Conservation (phyloP, 37 sponge, comb jelly and placozoan genomes). For the Tethya wilhelma region DNA sequence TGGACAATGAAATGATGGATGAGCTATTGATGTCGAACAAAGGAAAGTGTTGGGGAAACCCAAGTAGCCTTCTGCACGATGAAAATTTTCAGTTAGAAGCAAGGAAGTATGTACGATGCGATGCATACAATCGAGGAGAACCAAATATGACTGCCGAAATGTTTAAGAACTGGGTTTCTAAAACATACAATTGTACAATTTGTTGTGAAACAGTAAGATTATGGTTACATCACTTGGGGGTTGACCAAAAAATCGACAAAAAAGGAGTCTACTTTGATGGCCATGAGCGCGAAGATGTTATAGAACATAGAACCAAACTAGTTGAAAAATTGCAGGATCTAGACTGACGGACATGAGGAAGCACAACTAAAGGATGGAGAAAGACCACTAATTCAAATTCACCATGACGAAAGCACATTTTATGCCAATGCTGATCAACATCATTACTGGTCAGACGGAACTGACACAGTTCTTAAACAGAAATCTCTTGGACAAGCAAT, state of each 20-base stretch:
- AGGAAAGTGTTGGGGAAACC: neutral
- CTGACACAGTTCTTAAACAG: conserved; percentile 20
- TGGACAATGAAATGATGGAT: neutral
- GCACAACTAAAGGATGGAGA: neutral
- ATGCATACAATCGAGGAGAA: conserved; percentile 26
- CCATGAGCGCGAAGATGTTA: conserved; percentile 60
- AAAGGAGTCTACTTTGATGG: conserved; percentile 67
- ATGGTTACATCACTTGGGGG: conserved; percentile 44
- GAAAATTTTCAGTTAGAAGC: conserved; percentile 3
- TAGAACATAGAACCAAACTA: conserved; percentile 4
- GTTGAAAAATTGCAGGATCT: too few relatives aligned
- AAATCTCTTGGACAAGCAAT: conserved; percentile 39
- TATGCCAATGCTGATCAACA: conserved; percentile 58
- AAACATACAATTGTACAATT: neutral
- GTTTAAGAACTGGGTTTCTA: conserved; percentile 34
- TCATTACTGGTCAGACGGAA: conserved; percentile 28
- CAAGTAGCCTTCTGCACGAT: neutral
- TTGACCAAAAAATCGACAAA: neutral
- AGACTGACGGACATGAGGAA: too few relatives aligned
- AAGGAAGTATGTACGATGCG: conserved; percentile 14
- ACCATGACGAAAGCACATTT: conserved; percentile 63
- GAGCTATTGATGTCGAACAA: neutral
- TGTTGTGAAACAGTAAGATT: conserved; percentile 23
- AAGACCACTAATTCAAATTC: conserved; percentile 31
- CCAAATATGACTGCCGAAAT: conserved; percentile 41